phyloP scores from a whole-genome alignment of 2,797 vertebrate species.

The Tapera naevia region DNA sequence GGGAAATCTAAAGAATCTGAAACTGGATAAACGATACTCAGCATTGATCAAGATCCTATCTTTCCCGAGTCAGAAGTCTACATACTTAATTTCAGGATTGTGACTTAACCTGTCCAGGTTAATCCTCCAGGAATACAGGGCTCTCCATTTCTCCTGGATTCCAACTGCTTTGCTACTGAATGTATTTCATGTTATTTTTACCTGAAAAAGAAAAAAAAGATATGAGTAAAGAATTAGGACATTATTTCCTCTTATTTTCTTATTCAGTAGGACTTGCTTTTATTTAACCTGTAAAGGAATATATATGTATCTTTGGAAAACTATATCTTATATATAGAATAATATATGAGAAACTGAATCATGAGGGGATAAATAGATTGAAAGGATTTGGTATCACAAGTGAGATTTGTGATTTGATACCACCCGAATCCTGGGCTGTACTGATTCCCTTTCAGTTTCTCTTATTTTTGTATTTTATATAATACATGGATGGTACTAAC shows the following conservation, averaged over 20 bases:
- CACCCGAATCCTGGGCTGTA: constrained; percentile 64
- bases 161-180: constrained; percentile 49
- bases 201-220: constrained; percentile 18
- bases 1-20: background rate
- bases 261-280: constrained; percentile 62
- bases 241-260: constrained; percentile 58
- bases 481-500: constrained; percentile 51
- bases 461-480: constrained; percentile 68
- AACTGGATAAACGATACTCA: background rate
- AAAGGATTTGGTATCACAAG: constrained; percentile 57
- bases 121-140: constrained; percentile 41
- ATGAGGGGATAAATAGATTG: constrained; percentile 57
- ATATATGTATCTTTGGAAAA: constrained; percentile 65
- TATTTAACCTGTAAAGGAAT: constrained; percentile 69
- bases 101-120: background rate
- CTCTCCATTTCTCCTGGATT: constrained; percentile 30
- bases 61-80: constrained; percentile 22
- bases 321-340: constrained; percentile 62
- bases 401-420: constrained; percentile 46
- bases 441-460: constrained; percentile 69
- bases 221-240: constrained; percentile 40
- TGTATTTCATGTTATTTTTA: constrained; percentile 61
- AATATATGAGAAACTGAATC: constrained; percentile 65
- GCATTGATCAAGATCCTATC: background rate
- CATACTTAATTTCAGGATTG: background rate